Percentiles rank a stretch among this genome's conserved stretches.
Evolutionary conservation across 2,113 vertebrate genomes (phyloP).

Genomic region (Lipotes vexillifer): DNA sequence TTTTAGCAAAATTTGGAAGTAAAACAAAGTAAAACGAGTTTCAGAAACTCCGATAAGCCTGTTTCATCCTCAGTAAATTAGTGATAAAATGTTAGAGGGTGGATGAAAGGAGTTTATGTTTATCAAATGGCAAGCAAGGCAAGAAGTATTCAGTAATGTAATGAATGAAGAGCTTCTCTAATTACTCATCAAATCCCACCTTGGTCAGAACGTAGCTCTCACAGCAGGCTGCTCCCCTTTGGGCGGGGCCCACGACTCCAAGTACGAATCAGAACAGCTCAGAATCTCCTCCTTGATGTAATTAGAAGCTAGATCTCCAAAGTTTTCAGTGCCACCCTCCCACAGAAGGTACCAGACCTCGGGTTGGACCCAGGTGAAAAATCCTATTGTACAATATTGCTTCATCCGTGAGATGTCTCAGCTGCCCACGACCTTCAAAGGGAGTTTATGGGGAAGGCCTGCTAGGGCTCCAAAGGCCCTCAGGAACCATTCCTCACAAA

Average conservation of each 20-base stretch:
- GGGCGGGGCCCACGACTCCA: not conserved
- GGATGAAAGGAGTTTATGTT: not conserved
- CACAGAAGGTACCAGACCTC: not conserved
- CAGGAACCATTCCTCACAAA: not conserved
- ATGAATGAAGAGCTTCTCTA: not conserved
- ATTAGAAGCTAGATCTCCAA: not conserved
- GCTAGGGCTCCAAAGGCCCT: not conserved
- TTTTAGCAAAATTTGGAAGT: not conserved
- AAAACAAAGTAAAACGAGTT: not conserved
- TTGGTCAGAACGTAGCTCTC: not conserved
- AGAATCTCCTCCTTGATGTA: not conserved
- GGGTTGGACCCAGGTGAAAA: not conserved
- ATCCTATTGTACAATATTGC: not conserved
- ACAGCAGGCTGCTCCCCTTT: not conserved
- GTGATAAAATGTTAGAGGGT: not conserved
- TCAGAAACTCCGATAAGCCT: not conserved
- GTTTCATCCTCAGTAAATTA: not conserved
- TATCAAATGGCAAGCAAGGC: not conserved
- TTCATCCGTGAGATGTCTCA: slow-evolving; percentile 6
- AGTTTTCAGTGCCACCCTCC: not conserved
- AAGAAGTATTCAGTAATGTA: not conserved
- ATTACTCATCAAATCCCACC: not conserved
- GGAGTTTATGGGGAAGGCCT: not conserved
- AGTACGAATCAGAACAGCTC: not conserved
- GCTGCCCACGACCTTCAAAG: not conserved